A percentile compares a stretch with the other conserved stretches of the same genome.
Conservation (phyloP, 64 coral and sea anemone species). For the Dendronephthya gigantea region DNA sequence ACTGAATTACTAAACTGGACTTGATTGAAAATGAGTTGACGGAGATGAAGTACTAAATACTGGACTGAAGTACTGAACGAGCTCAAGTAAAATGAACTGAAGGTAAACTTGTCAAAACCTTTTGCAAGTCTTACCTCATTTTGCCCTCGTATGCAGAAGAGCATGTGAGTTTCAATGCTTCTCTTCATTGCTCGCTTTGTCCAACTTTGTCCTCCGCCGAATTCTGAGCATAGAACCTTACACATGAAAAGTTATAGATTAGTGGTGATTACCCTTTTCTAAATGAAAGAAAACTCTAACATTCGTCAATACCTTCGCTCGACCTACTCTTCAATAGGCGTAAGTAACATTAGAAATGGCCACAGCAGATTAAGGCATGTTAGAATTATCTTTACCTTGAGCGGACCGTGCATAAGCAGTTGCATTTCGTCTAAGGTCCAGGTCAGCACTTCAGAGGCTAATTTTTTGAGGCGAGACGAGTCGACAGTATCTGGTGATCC, state of each 20-base stretch:
- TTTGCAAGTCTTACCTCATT: conserved; percentile 47
- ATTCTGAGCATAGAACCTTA: conserved; percentile 49
- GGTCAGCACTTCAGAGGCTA: conserved; percentile 76
- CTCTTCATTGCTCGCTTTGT: background rate
- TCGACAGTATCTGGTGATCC: conserved; percentile 68
- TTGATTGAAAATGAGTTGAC: no score
- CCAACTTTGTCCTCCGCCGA: conserved; percentile 38
- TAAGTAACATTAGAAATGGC: no score
- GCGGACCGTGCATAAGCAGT: conserved; percentile 69
- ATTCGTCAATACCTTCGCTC: no score
- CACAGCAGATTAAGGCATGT: no score
- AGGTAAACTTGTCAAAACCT: background rate
- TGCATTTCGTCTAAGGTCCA: conserved; percentile 72
- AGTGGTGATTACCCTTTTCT: no score
- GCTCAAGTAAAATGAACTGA: no score
- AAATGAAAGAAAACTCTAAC: no score
- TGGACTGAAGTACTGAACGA: no score
- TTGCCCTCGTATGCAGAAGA: conserved; percentile 86
- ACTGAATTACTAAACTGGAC: background rate
- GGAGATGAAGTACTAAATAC: no score
- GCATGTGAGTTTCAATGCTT: conserved; percentile 30
- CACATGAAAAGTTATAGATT: no score
- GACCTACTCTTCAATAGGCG: no score
- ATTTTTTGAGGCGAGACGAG: conserved; percentile 81
- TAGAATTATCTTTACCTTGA: no score